A percentile compares a stretch with the other conserved stretches of the same genome.
Evolutionary conservation across 2,888 invertebrate species (phyloP).

Genomic region (Plagiodera versicolora): DNA sequence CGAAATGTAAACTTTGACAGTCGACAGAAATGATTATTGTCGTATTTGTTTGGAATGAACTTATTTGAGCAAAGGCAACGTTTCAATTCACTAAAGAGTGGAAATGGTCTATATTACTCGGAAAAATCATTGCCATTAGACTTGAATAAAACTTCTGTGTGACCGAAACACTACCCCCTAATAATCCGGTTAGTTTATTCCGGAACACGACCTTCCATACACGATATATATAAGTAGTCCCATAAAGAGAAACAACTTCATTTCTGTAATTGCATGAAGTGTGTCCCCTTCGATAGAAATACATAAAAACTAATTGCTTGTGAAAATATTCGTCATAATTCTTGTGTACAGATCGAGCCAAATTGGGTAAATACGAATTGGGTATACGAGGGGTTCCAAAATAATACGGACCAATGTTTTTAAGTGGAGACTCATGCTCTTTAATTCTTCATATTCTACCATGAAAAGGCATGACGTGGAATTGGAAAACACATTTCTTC

Average conservation of each 20-base stretch:
- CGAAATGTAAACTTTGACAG: too few relatives aligned
- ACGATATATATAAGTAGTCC: slow-evolving; percentile 15
- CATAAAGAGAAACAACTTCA: slow-evolving; percentile 35
- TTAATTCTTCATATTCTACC: too few relatives aligned
- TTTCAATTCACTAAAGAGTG: too few relatives aligned
- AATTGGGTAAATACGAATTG: background rate
- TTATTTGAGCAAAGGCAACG: too few relatives aligned
- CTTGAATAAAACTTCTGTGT: background rate
- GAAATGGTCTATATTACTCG: too few relatives aligned
- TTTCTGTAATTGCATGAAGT: slow-evolving; percentile 36
- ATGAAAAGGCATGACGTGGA: too few relatives aligned
- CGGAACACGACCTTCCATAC: slow-evolving; percentile 25
- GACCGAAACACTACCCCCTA: background rate
- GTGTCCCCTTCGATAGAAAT: slow-evolving; percentile 15
- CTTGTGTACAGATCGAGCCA: slow-evolving; percentile 10
- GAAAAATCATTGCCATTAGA: too few relatives aligned
- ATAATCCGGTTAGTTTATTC: slow-evolving; percentile 35
- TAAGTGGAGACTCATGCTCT: too few relatives aligned
- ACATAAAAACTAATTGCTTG: slow-evolving; percentile 30
- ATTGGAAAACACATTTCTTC: too few relatives aligned
- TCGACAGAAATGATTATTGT: too few relatives aligned
- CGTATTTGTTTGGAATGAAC: too few relatives aligned
- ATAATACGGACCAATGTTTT: background rate
- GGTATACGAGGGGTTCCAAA: background rate
- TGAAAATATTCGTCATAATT: slow-evolving; percentile 31